Conservation (phyloP, 2,888 invertebrate genomes). For the Magallana nippona region DNA sequence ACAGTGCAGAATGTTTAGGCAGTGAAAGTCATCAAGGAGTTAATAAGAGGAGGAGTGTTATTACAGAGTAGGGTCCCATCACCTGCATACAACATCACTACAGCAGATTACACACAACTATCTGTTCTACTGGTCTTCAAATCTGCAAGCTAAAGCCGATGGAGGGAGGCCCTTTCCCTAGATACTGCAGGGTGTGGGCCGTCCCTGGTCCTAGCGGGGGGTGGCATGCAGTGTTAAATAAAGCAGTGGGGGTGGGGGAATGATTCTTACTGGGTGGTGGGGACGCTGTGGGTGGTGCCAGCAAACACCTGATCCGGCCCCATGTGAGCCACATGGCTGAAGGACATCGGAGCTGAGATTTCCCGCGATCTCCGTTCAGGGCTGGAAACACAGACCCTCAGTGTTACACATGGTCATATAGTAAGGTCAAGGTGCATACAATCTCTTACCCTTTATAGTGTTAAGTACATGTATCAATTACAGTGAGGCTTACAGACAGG, state of each 20-base stretch:
- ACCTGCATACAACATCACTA: neutral
- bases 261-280: conserved; percentile 48
- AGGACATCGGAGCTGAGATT: conserved; percentile 98
- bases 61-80: neutral
- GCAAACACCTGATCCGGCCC: conserved; percentile 89
- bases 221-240: conserved; percentile 15
- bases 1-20: conserved; percentile 2
- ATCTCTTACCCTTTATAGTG: neutral
- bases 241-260: conserved; percentile 14
- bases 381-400: conserved; percentile 54
- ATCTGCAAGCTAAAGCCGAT: conserved; percentile 16
- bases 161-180: neutral
- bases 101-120: neutral
- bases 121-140: neutral
- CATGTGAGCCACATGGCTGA: conserved; percentile 99
- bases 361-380: conserved; percentile 77
- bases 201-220: neutral
- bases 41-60: neutral
- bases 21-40: neutral
- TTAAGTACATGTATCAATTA: neutral
- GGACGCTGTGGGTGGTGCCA: conserved; percentile 78
- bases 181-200: neutral
- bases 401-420: neutral
- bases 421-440: neutral
- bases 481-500: neutral